These are phyloP conservation scores for Melanotaenia duboulayi DNA, from an alignment of 2,113 vertebrate genomes.

Conservation along the genomic window DNA sequence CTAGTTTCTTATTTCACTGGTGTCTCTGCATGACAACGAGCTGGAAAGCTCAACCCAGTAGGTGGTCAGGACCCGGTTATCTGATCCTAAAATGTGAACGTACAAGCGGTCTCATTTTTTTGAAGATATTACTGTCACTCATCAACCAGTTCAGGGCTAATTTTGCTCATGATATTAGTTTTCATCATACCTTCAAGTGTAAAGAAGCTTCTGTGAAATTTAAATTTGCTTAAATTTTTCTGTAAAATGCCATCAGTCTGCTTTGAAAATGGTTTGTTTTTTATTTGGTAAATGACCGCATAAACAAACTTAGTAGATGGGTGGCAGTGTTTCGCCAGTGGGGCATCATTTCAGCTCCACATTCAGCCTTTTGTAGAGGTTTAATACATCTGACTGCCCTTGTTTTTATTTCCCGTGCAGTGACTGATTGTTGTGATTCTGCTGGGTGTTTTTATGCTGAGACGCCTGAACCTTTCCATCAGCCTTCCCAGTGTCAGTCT, in stretches of 20 bases:
- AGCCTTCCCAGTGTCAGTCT: conserved; percentile 70
- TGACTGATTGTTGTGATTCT: conserved; percentile 72
- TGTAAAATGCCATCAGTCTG: conserved; percentile 16
- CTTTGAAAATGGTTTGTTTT: conserved; percentile 53
- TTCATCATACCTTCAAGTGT: no score
- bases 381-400: conserved; percentile 65
- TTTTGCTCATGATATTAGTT: no score
- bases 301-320: conserved; percentile 41
- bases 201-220: background rate
- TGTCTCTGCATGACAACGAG: no score
- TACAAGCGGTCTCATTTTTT: no score
- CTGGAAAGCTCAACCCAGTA: no score
- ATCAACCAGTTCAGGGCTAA: no score
- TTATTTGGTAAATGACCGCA: conserved; percentile 41
- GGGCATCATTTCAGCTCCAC: conserved; percentile 42
- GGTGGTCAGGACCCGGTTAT: no score
- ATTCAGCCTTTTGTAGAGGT: conserved; percentile 56
- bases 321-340: conserved; percentile 48
- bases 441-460: conserved; percentile 70
- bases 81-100: no score
- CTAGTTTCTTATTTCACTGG: no score
- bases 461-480: conserved; percentile 70
- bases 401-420: conserved; percentile 64
- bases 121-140: no score
- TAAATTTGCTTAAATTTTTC: background rate